Base-by-base conservation (phyloP, 2,888 invertebrate species). In the Pachydiplax longipennis region DNA sequence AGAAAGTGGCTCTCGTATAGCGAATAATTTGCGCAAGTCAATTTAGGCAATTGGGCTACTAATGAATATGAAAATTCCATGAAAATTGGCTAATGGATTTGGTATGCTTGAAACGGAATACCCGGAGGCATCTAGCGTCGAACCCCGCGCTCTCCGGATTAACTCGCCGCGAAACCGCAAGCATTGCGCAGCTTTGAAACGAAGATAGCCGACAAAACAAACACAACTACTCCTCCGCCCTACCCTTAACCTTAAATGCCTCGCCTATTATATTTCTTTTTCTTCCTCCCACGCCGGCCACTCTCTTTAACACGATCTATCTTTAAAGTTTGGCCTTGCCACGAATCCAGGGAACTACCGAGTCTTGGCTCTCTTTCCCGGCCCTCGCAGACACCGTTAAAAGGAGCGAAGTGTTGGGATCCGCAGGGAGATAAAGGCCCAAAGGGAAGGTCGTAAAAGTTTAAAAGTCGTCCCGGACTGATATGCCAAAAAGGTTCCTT, bases 281-380 rank as follows among this genome's bases (percentile, higher is more conserved):
- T 25, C 83, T 83, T 18, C 82, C 82, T 25, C 44, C 82, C 44
- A 53, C 40, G 18, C 40, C 35, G 5, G 37, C 83, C 31, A 13
- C 31, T 35, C 58, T 31, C 53, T 53, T 44, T 83, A 53, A 31
- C 58, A 35, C 31, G 87, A 87, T 87, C 87, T 65, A 87, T 87
- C 61, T 87, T 87, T 87, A 61, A 73, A 87, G 87, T 58, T 61
- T 65, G 87, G 65, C 87, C 65, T 87, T 61, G 83, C 83, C 61
- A 37, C 48, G 87, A 35, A 61, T 58, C 37, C n/a, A 18, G 87
- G 87, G 83, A 58, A 48, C 83, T 31, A 58, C 58, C 53, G 58
- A 58, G 12, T 31, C 58, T 58, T 25, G 61, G 87, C 61, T 87
- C 37, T 40, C 87, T 18, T n/a, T n/a, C 25, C 12, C 35, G 31